Percentiles rank a stretch among this genome's conserved stretches.
Evolutionary conservation across 2,797 vertebrate genomes (phyloP).

Genomic region (Delichon dasypus): DNA sequence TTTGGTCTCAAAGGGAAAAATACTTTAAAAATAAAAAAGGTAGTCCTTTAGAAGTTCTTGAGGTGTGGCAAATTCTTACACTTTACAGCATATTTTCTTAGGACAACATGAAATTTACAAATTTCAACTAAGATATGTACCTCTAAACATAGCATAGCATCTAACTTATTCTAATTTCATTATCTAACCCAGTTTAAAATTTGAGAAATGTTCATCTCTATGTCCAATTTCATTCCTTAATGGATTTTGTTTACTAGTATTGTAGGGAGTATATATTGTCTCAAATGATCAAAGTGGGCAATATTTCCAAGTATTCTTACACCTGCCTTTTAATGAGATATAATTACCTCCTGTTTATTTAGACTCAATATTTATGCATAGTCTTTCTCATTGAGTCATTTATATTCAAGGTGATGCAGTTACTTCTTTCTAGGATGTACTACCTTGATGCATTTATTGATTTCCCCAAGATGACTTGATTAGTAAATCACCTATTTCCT

Average conservation of each 20-base stretch:
- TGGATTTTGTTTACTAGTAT: not conserved
- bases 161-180: not conserved
- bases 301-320: not conserved
- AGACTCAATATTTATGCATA: not conserved
- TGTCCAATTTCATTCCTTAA: not conserved
- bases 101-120: not conserved
- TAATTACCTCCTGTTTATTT: not conserved
- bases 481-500: not conserved
- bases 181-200: not conserved
- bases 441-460: not conserved
- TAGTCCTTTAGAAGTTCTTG: not conserved
- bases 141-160: not conserved
- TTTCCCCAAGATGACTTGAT: not conserved
- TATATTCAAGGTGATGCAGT: not conserved
- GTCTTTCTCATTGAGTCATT: no score
- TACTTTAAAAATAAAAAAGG: not conserved
- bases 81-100: not conserved
- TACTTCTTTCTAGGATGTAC: not conserved
- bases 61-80: not conserved
- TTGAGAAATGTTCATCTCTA: not conserved
- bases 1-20: not conserved
- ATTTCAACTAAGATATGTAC: not conserved
- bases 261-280: not conserved
- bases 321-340: not conserved
- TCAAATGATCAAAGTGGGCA: not conserved